phyloP scores from a whole-genome alignment of 2,113 vertebrate genomes.

The Callocephalon fimbriatum region DNA sequence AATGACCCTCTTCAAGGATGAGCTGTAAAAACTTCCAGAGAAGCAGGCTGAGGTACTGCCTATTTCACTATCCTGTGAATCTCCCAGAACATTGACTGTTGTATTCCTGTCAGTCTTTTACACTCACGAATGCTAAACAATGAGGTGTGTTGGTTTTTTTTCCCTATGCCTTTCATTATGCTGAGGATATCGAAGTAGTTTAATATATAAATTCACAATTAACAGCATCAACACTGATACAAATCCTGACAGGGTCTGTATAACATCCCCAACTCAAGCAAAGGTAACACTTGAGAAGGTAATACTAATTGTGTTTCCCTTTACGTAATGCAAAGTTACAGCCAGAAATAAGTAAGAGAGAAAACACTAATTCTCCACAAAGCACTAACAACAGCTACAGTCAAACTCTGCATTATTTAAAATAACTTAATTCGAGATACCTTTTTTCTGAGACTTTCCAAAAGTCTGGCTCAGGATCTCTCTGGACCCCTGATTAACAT shows the following conservation, averaged over 20 bases:
- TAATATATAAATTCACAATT: not conserved
- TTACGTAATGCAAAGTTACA: not conserved
- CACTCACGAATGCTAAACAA: not conserved
- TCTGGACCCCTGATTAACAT: not conserved
- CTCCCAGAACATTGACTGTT: not conserved
- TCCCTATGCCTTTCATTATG: not conserved
- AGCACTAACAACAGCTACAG: not conserved
- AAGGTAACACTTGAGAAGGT: not conserved
- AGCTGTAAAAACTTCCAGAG: not conserved
- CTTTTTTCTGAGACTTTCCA: not conserved
- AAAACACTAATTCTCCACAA: not conserved
- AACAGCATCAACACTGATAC: not conserved
- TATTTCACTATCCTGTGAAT: not conserved
- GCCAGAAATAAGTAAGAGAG: not conserved
- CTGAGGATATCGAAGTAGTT: not conserved
- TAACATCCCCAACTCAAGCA: not conserved
- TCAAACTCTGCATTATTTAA: not conserved
- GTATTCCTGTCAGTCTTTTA: not conserved
- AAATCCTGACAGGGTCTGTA: not conserved
- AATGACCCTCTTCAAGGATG: not conserved
- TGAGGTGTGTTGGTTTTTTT: accelerated
- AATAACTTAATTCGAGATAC: not conserved
- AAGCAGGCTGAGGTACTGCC: not conserved
- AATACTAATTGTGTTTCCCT: not conserved
- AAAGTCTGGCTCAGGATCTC: not conserved